Evolutionary conservation across 2,113 vertebrate genomes (phyloP).

Genomic region (Engystomops pustulosus): DNA sequence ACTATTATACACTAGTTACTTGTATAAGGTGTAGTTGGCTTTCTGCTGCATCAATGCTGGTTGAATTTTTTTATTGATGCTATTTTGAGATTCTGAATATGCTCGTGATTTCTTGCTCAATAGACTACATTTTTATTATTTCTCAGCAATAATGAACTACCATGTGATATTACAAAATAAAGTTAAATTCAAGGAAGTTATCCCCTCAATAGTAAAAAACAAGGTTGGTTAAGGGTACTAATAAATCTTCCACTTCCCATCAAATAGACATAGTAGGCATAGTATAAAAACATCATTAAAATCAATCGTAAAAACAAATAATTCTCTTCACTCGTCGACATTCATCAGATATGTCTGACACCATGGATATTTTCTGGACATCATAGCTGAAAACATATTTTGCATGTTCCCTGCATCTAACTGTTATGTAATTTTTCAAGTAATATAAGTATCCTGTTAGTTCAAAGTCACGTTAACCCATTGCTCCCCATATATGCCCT

Average conservation of each 20-base stretch:
- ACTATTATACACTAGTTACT: too few relatives aligned
- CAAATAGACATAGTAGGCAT: background rate
- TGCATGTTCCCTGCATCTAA: background rate
- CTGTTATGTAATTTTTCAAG: background rate
- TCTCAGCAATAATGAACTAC: background rate
- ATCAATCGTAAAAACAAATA: slow-evolving; percentile 5
- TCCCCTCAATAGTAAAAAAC: background rate
- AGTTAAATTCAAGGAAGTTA: background rate
- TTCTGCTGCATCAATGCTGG: too few relatives aligned
- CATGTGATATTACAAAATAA: background rate
- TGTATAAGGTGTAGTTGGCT: too few relatives aligned
- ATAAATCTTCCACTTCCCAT: slow-evolving; percentile 33
- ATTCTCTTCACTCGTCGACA: background rate
- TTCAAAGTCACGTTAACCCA: slow-evolving; percentile 25
- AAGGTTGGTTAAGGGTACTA: background rate
- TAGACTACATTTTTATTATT: background rate
- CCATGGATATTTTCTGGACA: background rate
- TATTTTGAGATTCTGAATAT: too few relatives aligned
- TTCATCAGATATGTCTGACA: slow-evolving; percentile 21
- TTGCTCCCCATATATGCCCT: background rate
- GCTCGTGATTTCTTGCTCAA: too few relatives aligned
- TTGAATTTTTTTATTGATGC: too few relatives aligned
- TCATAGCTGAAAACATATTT: slow-evolving; percentile 24
- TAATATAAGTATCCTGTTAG: slow-evolving; percentile 17
- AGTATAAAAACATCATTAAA: background rate